Evolutionary conservation across 2,797 vertebrate genomes (phyloP), one percentile per base, ranked within the genome.

Genomic region (Fistularia tabacaria): DNA sequence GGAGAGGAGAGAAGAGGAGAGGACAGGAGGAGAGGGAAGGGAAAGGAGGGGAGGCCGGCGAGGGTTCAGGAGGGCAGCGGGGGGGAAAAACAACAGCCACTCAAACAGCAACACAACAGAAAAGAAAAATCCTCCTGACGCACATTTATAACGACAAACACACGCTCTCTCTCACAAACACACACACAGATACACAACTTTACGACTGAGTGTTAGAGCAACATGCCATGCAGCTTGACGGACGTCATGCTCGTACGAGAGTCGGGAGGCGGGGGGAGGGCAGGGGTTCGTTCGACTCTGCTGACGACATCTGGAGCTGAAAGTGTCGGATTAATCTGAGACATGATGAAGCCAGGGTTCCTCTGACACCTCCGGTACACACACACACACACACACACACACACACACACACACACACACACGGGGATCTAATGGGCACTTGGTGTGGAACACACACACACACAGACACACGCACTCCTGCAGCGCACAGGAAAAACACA

Each of bases 221-320:
- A 69, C 62, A 49, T 38, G 72, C 69, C 81, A 82, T 88, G 82
- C 83, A 12, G 39, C 6, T 41, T 44, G 1, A 59, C 63, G 40
- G 25, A 49, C 62, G 3, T 3, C 83, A 87, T 84, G 83, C 87
- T 66, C 2, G 25, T 25, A 25, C 2, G 25, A 5, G 25, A 25
- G 25, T 25, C 5, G 25, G 25, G 25, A 25, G 25, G 25, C 25
- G 25, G 25, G 25, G 25, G 25, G 25, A 25, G 25, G 25, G 25
- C 25, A 5, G 25, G 25, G 25, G 25, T 25, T 25, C 25, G 25
- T 25, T 25, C 5, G 25, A 25, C 5, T 25, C 25, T 25, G 25
- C 25, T 25, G 54, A 55, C 6, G 6, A 56, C 64, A 66, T 68
- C 74, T 66, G 73, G 37, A 66, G 13, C 68, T 65, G 25, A 25